Conservation (phyloP, 2,888 invertebrate genomes). For the Tenodera sinensis region DNA sequence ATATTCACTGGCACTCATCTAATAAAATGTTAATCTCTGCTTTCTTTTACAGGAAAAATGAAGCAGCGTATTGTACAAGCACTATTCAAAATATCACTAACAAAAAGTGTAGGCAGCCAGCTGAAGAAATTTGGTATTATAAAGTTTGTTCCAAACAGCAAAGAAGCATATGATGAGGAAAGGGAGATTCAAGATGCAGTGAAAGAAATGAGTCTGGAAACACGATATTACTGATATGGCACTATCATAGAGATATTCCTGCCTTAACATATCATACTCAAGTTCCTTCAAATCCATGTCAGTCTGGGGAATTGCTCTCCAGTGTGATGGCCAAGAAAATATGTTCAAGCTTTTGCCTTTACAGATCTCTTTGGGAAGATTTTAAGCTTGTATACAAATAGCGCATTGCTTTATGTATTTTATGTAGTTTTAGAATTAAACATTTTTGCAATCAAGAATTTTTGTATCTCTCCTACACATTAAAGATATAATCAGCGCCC, state of each 20-base stretch:
- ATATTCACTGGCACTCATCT: no score
- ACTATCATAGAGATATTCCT: no score
- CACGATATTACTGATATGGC: conserved; percentile 52
- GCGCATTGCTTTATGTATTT: neutral
- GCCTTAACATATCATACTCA: no score
- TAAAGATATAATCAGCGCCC: no score
- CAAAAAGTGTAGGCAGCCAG: conserved; percentile 41
- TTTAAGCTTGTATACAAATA: neutral
- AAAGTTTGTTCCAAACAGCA: conserved; percentile 50
- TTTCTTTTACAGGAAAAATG: conserved; percentile 43
- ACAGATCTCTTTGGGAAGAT: neutral
- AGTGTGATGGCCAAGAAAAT: no score
- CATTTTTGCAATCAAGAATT: no score
- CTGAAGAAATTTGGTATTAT: conserved; percentile 52
- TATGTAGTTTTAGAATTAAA: no score
- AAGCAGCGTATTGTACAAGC: conserved; percentile 47
- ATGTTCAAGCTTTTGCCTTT: neutral
- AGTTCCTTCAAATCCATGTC: no score
- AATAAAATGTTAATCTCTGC: conserved; percentile 31
- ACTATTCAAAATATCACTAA: conserved; percentile 46
- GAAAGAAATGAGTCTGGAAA: conserved; percentile 50
- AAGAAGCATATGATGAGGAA: no score
- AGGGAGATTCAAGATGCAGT: no score
- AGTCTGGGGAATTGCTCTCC: no score
- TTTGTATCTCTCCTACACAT: no score